phyloP scores from a whole-genome alignment of 1,140 invertebrate species.

The Hylaeus volcanicus region DNA sequence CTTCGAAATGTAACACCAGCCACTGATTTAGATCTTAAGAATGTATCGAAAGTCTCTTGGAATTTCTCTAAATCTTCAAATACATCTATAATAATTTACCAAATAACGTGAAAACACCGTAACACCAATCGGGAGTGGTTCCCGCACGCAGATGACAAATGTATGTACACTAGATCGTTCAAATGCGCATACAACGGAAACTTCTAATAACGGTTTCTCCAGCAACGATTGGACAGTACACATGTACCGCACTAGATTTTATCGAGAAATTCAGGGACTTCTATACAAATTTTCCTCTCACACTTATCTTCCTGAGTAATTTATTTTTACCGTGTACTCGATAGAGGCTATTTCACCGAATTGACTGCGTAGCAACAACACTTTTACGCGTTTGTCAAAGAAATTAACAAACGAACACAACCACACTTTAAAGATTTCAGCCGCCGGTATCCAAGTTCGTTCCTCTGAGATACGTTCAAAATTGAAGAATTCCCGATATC shows the following conservation, averaged over 20 bases:
- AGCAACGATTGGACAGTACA: slow-evolving; percentile 36
- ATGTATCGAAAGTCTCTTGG: background rate
- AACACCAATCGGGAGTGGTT: slow-evolving; percentile 66
- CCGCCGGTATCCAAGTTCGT: slow-evolving; percentile 24
- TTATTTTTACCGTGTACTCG: slow-evolving; percentile 25
- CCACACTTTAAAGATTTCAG: slow-evolving; percentile 19
- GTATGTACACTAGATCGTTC: slow-evolving; percentile 61
- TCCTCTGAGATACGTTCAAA: slow-evolving; percentile 36
- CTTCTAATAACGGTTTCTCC: slow-evolving; percentile 63
- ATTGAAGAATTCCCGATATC: slow-evolving; percentile 30
- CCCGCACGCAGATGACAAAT: slow-evolving; percentile 66
- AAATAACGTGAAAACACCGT: slow-evolving; percentile 44
- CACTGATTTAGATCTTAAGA: background rate
- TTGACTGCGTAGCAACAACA: slow-evolving; percentile 27
- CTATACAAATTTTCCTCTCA: background rate
- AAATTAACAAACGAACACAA: slow-evolving; percentile 38
- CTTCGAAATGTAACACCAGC: background rate
- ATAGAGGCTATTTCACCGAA: background rate
- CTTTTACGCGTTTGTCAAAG: background rate
- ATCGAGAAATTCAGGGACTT: background rate
- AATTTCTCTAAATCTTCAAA: background rate
- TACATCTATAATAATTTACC: slow-evolving; percentile 37
- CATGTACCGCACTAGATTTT: slow-evolving; percentile 11
- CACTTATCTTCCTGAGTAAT: background rate
- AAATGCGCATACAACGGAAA: slow-evolving; percentile 66